Percentiles rank a stretch among this genome's conserved stretches.
These are phyloP conservation scores for Anolis carolinensis DNA, from an alignment of 2,113 vertebrate genomes.

Conservation along the genomic window DNA sequence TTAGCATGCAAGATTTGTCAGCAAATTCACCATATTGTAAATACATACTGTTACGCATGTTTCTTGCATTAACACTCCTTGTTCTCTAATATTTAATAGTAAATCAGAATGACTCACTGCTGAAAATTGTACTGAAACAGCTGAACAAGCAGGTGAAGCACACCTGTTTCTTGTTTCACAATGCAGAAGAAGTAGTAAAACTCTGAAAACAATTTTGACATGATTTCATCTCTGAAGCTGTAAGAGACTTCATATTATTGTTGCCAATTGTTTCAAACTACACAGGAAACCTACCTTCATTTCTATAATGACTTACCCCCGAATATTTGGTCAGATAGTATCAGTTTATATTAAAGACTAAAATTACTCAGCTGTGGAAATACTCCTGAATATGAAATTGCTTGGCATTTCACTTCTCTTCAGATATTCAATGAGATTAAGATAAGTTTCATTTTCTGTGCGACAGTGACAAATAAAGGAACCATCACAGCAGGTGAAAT, in stretches of 20 bases:
- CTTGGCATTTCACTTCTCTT: constrained; percentile 33
- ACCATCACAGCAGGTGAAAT: constrained; percentile 61
- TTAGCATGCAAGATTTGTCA: too few species aligned
- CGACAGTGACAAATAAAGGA: constrained; percentile 54
- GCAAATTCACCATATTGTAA: too few species aligned
- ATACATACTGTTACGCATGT: too few species aligned
- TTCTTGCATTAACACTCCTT: not conserved
- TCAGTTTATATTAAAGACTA: constrained; percentile 56
- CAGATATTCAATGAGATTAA: constrained; percentile 43
- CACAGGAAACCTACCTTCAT: constrained; percentile 69
- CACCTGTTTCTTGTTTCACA: constrained; percentile 62
- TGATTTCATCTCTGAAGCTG: constrained; percentile 74
- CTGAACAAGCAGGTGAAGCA: constrained; percentile 48
- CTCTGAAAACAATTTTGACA: constrained; percentile 59
- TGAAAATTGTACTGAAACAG: constrained; percentile 14
- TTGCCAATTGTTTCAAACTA: constrained; percentile 52
- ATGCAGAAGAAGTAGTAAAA: constrained; percentile 56
- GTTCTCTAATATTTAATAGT: not conserved
- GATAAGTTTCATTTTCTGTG: constrained; percentile 69
- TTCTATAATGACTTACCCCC: constrained; percentile 59
- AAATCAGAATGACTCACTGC: not conserved
- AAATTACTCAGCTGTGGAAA: constrained; percentile 67
- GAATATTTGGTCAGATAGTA: constrained; percentile 58
- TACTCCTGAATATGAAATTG: constrained; percentile 45
- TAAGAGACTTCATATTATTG: constrained; percentile 55